Evolutionary conservation across 2,888 invertebrate genomes (phyloP).

Genomic region (Eristalis pertinax): DNA sequence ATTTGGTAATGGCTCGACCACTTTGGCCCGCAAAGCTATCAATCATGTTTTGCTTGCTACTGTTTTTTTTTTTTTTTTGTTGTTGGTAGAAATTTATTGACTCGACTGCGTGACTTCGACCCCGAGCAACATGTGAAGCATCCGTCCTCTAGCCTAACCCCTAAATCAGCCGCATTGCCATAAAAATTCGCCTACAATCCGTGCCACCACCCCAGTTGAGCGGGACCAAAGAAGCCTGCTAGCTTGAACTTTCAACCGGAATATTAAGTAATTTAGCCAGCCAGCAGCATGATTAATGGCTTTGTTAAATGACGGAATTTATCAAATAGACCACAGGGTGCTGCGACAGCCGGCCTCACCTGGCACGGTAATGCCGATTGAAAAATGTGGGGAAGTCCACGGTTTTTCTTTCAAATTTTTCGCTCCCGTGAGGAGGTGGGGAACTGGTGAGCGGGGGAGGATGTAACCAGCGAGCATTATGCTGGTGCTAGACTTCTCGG

Average conservation of each 20-base stretch:
- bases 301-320: conserved; percentile 52
- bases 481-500: conserved; percentile 18
- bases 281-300: conserved; percentile 55
- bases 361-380: conserved; percentile 20
- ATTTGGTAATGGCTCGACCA: conserved; percentile 16
- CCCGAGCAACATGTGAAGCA: conserved; percentile 41
- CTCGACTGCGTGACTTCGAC: conserved; percentile 48
- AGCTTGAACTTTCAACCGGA: conserved; percentile 54
- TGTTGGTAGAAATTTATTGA: conserved; percentile 46
- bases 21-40: conserved; percentile 50
- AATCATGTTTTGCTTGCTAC: conserved; percentile 53
- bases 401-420: background rate
- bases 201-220: background rate
- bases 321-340: conserved; percentile 35
- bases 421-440: background rate
- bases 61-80: conserved; percentile 14
- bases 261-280: conserved; percentile 58
- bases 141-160: background rate
- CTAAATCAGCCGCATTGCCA: conserved; percentile 4
- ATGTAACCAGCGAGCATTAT: conserved; percentile 20
- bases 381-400: conserved; percentile 24
- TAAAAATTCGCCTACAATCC: background rate
- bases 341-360: conserved; percentile 25
- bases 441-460: background rate
- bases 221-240: conserved; percentile 17